Evolutionary conservation across 2,797 vertebrate genomes (phyloP).

Genomic region (Myotis myotis): DNA sequence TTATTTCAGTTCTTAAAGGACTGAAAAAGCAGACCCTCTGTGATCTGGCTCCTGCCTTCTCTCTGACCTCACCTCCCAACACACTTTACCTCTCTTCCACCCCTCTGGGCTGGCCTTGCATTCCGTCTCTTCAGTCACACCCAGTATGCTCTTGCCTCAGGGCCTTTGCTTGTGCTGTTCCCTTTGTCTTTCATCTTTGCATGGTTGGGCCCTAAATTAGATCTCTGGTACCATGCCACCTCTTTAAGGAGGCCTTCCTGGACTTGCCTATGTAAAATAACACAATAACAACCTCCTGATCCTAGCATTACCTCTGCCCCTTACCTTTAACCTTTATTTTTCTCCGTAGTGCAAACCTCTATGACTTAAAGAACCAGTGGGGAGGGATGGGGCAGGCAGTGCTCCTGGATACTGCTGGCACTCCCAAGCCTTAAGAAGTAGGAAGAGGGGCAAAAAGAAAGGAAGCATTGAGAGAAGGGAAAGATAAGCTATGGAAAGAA

Average conservation of each 20-base stretch:
- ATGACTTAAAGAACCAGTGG: not conserved
- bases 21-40: not conserved
- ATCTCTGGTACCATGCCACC: not conserved
- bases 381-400: not conserved
- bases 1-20: not conserved
- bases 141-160: not conserved
- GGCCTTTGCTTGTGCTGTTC: not conserved
- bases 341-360: not conserved
- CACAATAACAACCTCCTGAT: too few relatives aligned
- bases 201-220: not conserved
- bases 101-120: not conserved
- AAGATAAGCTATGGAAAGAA: not conserved
- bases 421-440: not conserved
- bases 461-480: not conserved
- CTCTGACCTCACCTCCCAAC: not conserved
- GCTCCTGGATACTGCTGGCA: not conserved
- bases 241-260: not conserved
- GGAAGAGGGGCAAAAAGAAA: not conserved
- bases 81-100: not conserved
- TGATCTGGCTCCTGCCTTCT: not conserved
- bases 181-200: not conserved
- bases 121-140: not conserved
- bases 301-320: not conserved
- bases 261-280: not conserved
- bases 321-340: not conserved